These are phyloP conservation scores for Hydractinia symbiolongicarpus DNA, from an alignment of 30 jellyfish, hydroid and myxozoan genomes.

Conservation along the genomic window DNA sequence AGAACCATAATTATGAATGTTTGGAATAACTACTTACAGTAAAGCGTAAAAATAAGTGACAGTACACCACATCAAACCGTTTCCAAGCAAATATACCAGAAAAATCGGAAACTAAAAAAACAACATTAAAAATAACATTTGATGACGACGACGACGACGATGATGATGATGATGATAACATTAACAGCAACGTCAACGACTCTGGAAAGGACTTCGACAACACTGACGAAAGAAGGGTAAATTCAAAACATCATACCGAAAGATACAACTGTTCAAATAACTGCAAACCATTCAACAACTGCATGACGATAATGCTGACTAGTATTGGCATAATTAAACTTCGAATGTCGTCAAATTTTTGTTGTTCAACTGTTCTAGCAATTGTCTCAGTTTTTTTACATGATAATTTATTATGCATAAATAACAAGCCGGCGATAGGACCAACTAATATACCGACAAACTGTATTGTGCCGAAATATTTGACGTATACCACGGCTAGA, in stretches of 20 bases:
- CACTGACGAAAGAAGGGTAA: not conserved
- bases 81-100: not conserved
- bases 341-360: not conserved
- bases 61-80: conserved; percentile 9
- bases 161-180: no score
- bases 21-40: not conserved
- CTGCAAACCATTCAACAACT: conserved; percentile 10
- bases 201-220: not conserved
- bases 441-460: conserved; percentile 60
- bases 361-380: not conserved
- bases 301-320: not conserved
- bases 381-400: not conserved
- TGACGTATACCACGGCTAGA: conserved; percentile 37
- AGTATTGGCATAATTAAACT: not conserved
- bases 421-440: conserved; percentile 39
- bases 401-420: not conserved
- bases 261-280: not conserved
- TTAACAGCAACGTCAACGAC: no score
- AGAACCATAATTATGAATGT: no score
- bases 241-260: not conserved
- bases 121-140: not conserved
- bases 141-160: not conserved
- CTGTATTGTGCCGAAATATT: conserved; percentile 59
- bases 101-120: conserved; percentile 6
- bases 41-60: not conserved